phyloP scores from a whole-genome alignment of 1,140 invertebrate genomes.

The Drosophila dunni region DNA sequence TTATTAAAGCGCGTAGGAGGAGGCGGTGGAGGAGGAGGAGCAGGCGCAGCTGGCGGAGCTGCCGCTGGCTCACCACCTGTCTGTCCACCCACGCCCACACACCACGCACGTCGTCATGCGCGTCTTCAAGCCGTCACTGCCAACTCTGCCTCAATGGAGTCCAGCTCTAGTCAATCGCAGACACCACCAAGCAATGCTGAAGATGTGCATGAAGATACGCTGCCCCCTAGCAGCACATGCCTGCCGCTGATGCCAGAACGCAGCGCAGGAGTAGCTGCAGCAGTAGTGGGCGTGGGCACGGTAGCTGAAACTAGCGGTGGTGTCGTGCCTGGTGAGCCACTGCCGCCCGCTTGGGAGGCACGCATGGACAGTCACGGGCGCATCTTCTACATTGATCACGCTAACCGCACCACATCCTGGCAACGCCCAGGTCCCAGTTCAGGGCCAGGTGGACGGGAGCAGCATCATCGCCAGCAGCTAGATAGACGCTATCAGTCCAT shows the following conservation, averaged over 20 bases:
- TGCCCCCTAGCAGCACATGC: conserved; percentile 90
- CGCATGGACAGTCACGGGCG: conserved; percentile 96
- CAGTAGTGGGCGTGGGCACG: conserved; percentile 84
- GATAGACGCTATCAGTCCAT: conserved; percentile 92
- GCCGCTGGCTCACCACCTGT: conserved; percentile 70
- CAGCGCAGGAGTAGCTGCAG: conserved; percentile 81
- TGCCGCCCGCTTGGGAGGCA: conserved; percentile 96
- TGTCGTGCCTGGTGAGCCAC: conserved; percentile 85
- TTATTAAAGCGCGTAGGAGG: conserved; percentile 86
- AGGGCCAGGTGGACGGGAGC: conserved; percentile 79
- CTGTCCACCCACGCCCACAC: conserved; percentile 93
- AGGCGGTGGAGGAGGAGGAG: conserved; percentile 59
- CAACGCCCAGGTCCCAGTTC: conserved; percentile 89
- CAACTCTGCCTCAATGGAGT: conserved; percentile 57
- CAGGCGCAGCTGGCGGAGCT: neutral
- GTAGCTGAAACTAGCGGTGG: conserved; percentile 82
- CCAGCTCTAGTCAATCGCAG: conserved; percentile 66
- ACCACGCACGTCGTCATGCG: conserved; percentile 88
- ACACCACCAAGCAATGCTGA: conserved; percentile 33
- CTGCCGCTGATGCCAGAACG: conserved; percentile 93
- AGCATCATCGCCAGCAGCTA: conserved; percentile 86
- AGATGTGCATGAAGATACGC: conserved; percentile 86
- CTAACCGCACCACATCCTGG: conserved; percentile 97
- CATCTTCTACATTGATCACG: conserved; percentile 96
- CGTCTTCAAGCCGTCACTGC: conserved; percentile 72